Evolutionary conservation across 2,113 vertebrate species (phyloP), one percentile per base, ranked within the genome.

Genomic region (Charina bottae): DNA sequence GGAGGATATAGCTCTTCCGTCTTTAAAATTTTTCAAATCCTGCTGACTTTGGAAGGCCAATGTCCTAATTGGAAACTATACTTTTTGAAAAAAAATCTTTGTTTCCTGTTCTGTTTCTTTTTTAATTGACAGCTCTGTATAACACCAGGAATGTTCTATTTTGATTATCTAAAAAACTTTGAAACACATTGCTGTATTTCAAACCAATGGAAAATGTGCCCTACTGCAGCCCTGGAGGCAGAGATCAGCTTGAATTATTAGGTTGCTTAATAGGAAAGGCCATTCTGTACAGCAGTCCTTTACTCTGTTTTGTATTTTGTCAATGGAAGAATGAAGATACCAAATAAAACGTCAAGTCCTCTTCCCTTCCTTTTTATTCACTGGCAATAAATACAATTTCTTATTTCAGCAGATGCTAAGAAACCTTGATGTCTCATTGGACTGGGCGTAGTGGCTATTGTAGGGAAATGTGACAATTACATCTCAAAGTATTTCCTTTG

Each of bases 1-100:
- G 24, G 42, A 91, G 19, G 84, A 46, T 56, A 58, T 33, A 87
- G 53, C 13, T 46, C 72, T 90, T 92, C 33, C 4, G 11, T 88
- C 10, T 91, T 85, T 91, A 85, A 93, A 1, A 85, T 59, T 59
- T 83, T 88, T 2, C 49, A n/a, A 91, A 92, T 87, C 53, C n/a
- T 59, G 8, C 17, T 56, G 26, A 21, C 83, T 56, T 83, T 56
- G 89, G 54, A 42, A 9, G 0, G 56, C 11, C 26, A 37, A 64
- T 85, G 91, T n/a, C 64, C 28, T 24, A 26, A 0, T 42, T 85
- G 60, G 5, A 53, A 90, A 24, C 55, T 53, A 42, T 4, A 37
- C 9, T 53, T 90, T 26, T 62, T 26, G 4, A 3, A 55, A n/a
- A 28, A 84, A 37, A 55, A 10, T 49, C 4, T 10, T 42, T 46